Evolutionary conservation across 2,888 invertebrate genomes (phyloP), one percentile per base, ranked within the genome.

Genomic region (Trissoscelio sp.): DNA sequence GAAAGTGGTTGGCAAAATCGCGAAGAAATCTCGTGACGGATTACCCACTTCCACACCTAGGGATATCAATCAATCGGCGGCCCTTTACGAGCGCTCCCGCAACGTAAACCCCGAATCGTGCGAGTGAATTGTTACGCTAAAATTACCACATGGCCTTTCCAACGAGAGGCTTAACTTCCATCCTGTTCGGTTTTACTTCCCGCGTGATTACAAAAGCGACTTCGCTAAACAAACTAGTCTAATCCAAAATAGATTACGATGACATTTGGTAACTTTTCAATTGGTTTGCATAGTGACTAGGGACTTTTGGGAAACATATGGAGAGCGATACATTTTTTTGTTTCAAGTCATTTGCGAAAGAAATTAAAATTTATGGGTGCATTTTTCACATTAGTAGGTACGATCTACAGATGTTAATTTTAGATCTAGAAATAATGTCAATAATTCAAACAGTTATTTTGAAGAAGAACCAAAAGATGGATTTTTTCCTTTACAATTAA

Each of bases 1-100:
- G 24, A 70, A 37, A 37, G 39, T 22, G 57, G 67, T 31, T 42
- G 60, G 42, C 53, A 60, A 58, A 58, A 60, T 60, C 28, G 67
- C 79, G 79, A 84, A 86, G 84, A 83, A 83, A 82, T 83, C 77
- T 81, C 44, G 6, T 48, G 80, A 70, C 66, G 78, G 80, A 83
- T 80, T 80, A 80, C 51, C n/a, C 37, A 55, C 37, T 72, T 67
- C 58, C 64, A 80, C 84, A 83, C 84, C 75, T 85, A 81, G 83
- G 85, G 84, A 86, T 88, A 89, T 89, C 88, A 88, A 89, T 90
- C 90, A 88, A 88, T 90, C 89, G 86, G 80, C 88, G 87, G 86
- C 85, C 85, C 86, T 87, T 88, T 90, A 86, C 83, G 82, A 84
- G 79, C 83, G 84, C 81, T 83, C 75, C 84, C 81, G 81, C 74